phyloP scores from a whole-genome alignment of 2,888 invertebrate genomes.

The Brenthis daphne region DNA sequence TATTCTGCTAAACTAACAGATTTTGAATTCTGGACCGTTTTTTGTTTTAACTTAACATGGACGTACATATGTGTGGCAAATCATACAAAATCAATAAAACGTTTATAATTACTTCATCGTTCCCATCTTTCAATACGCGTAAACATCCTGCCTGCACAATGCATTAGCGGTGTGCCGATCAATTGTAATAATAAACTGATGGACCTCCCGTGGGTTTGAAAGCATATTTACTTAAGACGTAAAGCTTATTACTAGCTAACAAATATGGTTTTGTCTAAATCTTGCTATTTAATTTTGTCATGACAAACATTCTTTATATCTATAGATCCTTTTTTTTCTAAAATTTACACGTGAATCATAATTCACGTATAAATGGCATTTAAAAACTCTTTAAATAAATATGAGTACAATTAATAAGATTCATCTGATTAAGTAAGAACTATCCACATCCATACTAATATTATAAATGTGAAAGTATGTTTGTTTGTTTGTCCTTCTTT shows the following conservation, averaged over 20 bases:
- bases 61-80: neutral
- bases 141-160: constrained; percentile 51
- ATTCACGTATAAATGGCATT: too few species aligned
- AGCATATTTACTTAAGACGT: constrained; percentile 7
- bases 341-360: too few species aligned
- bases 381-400: too few species aligned
- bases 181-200: constrained; percentile 52
- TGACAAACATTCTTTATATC: too few species aligned
- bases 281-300: neutral
- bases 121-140: constrained; percentile 34
- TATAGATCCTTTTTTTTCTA: too few species aligned
- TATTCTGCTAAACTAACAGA: neutral
- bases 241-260: neutral
- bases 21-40: neutral
- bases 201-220: constrained; percentile 41
- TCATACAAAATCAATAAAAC: constrained; percentile 29
- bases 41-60: constrained; percentile 5
- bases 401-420: too few species aligned
- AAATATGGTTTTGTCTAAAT: too few species aligned
- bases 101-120: constrained; percentile 38
- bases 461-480: too few species aligned
- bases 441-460: too few species aligned
- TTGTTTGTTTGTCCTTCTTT: too few species aligned
- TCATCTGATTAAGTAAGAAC: too few species aligned
- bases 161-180: constrained; percentile 51